Percentiles rank a stretch among this genome's conserved stretches.
These are phyloP conservation scores for Margaritifera margaritifera DNA, from an alignment of 2,888 invertebrate genomes.

Conservation along the genomic window DNA sequence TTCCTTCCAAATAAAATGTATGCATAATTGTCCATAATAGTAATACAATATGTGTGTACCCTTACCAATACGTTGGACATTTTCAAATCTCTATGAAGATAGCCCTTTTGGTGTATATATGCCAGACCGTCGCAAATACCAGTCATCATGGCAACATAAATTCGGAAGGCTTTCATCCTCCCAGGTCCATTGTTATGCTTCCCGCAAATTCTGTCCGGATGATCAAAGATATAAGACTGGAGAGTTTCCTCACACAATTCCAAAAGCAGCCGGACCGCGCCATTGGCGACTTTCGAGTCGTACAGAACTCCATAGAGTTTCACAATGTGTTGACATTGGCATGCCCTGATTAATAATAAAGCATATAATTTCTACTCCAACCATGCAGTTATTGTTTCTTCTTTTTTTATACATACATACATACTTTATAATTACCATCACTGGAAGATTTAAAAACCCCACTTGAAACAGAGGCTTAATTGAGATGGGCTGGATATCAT, in stretches of 20 bases:
- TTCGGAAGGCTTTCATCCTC: slow-evolving; percentile 39
- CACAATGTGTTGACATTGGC: slow-evolving; percentile 50
- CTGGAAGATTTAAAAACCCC: too few relatives aligned
- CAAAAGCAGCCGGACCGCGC: slow-evolving; percentile 20
- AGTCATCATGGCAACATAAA: slow-evolving; percentile 43
- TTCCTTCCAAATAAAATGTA: too few relatives aligned
- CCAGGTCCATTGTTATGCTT: slow-evolving; percentile 3
- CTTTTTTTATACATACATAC: too few relatives aligned
- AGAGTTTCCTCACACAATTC: slow-evolving; percentile 39
- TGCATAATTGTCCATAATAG: too few relatives aligned
- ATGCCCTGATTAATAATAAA: slow-evolving; percentile 30
- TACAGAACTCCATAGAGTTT: slow-evolving; percentile 51
- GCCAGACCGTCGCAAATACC: slow-evolving; percentile 52
- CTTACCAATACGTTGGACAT: slow-evolving; percentile 64
- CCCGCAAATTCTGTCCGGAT: slow-evolving; percentile 13
- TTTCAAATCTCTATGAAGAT: slow-evolving; percentile 66
- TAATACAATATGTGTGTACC: slow-evolving; percentile 2
- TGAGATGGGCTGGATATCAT: too few relatives aligned
- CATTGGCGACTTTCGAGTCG: not conserved
- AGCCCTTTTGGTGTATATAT: slow-evolving; percentile 53
- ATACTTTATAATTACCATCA: too few relatives aligned
- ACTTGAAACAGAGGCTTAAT: too few relatives aligned
- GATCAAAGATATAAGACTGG: slow-evolving; percentile 18
- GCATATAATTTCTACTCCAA: too few relatives aligned
- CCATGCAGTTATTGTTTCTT: too few relatives aligned